Percentiles rank a stretch among this genome's conserved stretches.
phyloP scores from a whole-genome alignment of 2,888 invertebrate genomes.

The Eupithecia insigniata region DNA sequence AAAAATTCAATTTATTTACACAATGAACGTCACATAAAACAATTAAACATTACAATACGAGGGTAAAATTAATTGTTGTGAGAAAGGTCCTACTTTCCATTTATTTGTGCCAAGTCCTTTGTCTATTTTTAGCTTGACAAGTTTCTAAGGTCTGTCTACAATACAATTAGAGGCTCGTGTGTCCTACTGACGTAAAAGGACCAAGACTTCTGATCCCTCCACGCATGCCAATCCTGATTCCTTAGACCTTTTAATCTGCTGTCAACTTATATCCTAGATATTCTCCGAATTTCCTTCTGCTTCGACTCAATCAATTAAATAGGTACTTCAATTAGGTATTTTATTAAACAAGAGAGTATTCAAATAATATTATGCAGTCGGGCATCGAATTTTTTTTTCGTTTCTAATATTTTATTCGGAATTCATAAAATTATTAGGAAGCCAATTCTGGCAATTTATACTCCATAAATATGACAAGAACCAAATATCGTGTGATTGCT shows the following conservation, averaged over 20 bases:
- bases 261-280: not conserved
- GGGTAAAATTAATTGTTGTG: constrained; percentile 36
- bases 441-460: no score
- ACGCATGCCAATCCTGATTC: no score
- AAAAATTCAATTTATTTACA: constrained; percentile 39
- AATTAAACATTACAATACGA: constrained; percentile 38
- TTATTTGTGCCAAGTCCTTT: constrained; percentile 34
- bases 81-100: constrained; percentile 36
- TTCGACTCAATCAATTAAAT: not conserved
- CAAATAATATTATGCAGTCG: no score
- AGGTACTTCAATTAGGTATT: not conserved
- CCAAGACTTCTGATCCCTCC: no score
- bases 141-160: not conserved
- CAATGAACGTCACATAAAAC: constrained; percentile 43
- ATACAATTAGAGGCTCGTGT: not conserved
- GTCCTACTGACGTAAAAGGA: not conserved
- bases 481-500: no score
- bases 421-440: no score
- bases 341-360: no score
- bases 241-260: no score
- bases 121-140: constrained; percentile 30
- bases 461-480: no score
- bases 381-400: no score
- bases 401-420: no score
- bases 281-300: not conserved